Evolutionary conservation across 1,140 invertebrate species (phyloP), one percentile per base, ranked within the genome.

Genomic region (Nebria ingens): DNA sequence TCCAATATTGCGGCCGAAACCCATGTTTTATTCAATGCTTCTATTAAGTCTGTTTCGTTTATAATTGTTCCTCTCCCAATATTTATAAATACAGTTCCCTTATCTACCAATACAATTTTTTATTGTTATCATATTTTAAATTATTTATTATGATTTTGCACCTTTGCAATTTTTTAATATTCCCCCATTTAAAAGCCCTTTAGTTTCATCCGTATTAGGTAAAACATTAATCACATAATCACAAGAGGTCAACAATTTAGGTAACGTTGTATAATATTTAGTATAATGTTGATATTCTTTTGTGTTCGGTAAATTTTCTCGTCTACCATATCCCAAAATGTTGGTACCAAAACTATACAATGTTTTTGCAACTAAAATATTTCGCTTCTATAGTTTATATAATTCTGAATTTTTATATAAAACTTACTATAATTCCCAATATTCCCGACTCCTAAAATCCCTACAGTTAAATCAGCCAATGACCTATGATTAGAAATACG

Each of bases 141-240:
- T 29, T 25, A 21, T 52, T 15, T 45, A 38, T 13, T n/a, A n/a
- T n/a, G n/a, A n/a, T n/a, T n/a, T n/a, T n/a, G n/a, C 50, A 64
- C 64, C 59, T 63, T 59, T 66, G 68, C 68, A 73, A 55, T 64
- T 62, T 61, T 73, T 58, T 22, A 83, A 61, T 2, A 75, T 51
- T 42, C 73, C 65, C 12, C 69, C 71, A 61, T 74, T 74, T 21
- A 83, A 63, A 20, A 83, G 61, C 25, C 74, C 73, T 54, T 55
- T 62, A 12, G 79, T 82, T n/a, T 68, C 56, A n/a, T 64, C 53
- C 0, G 78, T 81, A 2, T 68, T 70, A 20, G 80, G 81, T 52
- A 83, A 62, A 15, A 80, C 64, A 62, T 73, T 80, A 40, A 78
- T 67, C 29, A 83, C 61, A 59, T 82, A 82, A 66, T 83, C 79